phyloP scores from a whole-genome alignment of 2,888 invertebrate genomes.

The Mesoligia furuncula region DNA sequence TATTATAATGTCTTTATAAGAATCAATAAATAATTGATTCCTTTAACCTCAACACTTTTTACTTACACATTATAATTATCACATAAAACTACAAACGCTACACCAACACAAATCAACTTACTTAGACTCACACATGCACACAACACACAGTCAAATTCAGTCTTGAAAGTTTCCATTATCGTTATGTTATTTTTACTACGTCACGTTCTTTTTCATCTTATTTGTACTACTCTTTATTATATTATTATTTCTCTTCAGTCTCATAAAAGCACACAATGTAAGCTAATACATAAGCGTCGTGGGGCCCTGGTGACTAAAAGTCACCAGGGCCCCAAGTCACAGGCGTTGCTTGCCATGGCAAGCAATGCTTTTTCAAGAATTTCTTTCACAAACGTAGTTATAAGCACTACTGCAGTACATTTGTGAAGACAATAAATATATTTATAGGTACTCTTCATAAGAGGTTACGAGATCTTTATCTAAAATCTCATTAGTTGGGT shows the following conservation, averaged over 20 bases:
- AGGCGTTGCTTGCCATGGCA: not conserved
- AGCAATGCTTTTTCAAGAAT: too few species aligned
- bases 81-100: not conserved
- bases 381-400: not conserved
- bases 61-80: too few species aligned
- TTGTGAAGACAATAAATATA: not conserved
- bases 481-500: slow-evolving; percentile 32
- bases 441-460: slow-evolving; percentile 6
- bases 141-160: not conserved
- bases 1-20: not conserved
- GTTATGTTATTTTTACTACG: not conserved
- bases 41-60: not conserved
- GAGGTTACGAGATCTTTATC: slow-evolving; percentile 19
- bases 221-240: not conserved
- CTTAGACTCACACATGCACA: not conserved
- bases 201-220: not conserved
- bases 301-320: not conserved
- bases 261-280: not conserved
- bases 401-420: not conserved
- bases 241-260: not conserved
- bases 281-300: not conserved
- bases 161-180: not conserved
- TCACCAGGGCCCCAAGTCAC: too few species aligned
- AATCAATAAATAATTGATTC: not conserved
- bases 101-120: not conserved